Evolutionary conservation across 2,113 vertebrate species (phyloP).

Genomic region (Mustelus asterias): DNA sequence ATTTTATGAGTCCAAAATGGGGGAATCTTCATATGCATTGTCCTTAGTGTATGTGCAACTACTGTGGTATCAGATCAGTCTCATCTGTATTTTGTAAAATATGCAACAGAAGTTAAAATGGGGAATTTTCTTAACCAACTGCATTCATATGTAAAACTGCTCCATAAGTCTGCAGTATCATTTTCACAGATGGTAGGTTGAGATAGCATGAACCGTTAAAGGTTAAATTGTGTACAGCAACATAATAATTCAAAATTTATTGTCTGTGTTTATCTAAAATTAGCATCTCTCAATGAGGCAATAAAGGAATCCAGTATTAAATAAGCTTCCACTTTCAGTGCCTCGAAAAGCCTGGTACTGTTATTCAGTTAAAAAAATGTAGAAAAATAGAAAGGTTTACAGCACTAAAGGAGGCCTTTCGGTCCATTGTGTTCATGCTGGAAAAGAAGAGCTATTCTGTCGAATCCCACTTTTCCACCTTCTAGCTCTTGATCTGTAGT

Average conservation of each 20-base stretch:
- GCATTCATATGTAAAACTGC: not conserved
- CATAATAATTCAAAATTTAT: not conserved
- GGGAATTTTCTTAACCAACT: not conserved
- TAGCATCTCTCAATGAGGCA: not conserved
- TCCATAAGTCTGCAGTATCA: not conserved
- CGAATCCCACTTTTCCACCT: not conserved
- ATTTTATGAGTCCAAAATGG: conserved; percentile 28
- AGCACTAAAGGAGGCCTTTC: too few species aligned
- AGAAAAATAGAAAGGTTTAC: not conserved
- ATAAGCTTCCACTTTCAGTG: not conserved
- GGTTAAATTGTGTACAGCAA: not conserved
- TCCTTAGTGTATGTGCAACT: not conserved
- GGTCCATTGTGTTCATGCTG: not conserved
- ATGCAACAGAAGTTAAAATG: not conserved
- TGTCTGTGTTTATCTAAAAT: not conserved
- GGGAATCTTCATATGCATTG: not conserved
- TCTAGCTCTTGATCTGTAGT: not conserved
- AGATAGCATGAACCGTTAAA: not conserved
- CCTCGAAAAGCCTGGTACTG: not conserved
- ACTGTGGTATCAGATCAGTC: not conserved
- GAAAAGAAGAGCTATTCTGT: not conserved
- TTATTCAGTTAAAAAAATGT: not conserved
- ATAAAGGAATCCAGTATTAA: not conserved
- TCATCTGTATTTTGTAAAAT: not conserved
- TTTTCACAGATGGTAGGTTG: not conserved